A percentile compares a stretch with the other conserved stretches of the same genome.
phyloP scores from a whole-genome alignment of 2,888 invertebrate species.

The Augiades crinisus region DNA sequence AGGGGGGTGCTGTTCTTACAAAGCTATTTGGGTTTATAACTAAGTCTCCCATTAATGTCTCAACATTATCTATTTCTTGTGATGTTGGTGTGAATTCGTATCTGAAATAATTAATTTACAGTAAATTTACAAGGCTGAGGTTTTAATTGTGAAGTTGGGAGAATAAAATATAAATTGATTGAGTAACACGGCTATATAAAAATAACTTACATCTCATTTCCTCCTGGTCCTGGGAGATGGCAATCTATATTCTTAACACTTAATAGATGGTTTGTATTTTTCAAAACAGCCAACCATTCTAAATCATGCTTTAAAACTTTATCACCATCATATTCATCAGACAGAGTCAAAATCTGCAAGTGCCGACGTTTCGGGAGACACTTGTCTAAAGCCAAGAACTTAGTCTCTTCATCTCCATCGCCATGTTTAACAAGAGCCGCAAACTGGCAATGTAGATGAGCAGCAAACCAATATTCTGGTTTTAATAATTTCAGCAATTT shows the following conservation, averaged over 20 bases:
- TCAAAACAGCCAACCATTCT: conserved; percentile 96
- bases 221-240: conserved; percentile 92
- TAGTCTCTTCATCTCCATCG: conserved; percentile 79
- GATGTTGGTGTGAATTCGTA: conserved; percentile 87
- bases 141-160: no score
- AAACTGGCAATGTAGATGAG: conserved; percentile 98
- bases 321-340: conserved; percentile 76
- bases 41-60: conserved; percentile 84
- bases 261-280: conserved; percentile 93
- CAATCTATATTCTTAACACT: conserved; percentile 85
- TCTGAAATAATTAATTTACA: no score
- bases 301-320: conserved; percentile 88
- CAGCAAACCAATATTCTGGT: conserved; percentile 97
- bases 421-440: conserved; percentile 92
- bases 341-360: conserved; percentile 90
- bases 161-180: conserved; percentile 29
- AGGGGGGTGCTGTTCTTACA: conserved; percentile 85
- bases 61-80: conserved; percentile 86
- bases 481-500: conserved; percentile 90
- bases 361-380: conserved; percentile 94
- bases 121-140: no score
- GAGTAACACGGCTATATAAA: background rate
- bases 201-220: conserved; percentile 82
- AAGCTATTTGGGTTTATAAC: conserved; percentile 89
- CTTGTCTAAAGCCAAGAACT: conserved; percentile 97